Evolutionary conservation across 2,888 invertebrate species (phyloP), one percentile per base, ranked within the genome.

Genomic region (Ormyrus rosae): DNA sequence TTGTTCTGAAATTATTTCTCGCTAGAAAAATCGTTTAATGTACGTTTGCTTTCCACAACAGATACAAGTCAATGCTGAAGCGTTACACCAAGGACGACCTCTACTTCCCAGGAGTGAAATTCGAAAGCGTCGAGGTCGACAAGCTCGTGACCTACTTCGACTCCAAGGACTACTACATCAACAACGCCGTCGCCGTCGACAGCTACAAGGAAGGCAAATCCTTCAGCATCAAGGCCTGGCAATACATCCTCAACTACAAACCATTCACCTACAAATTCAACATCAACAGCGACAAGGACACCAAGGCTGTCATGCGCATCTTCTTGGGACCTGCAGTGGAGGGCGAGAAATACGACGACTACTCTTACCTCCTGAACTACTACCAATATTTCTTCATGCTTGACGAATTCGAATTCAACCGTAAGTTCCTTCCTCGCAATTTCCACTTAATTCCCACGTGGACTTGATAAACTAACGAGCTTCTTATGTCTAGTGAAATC

Each of bases 281-380:
- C 78, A 90, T 95, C 45, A 92, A 92, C 84, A 93, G 94, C 83
- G 93, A 94, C 82, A 92, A 93, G 77, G 92, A 92, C 48, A 93
- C 92, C 82, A 93, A 93, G 86, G 92, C 91, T 63, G 89, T 93
- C 11, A 89, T 95, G 73, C 94, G 94, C 84, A 91, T 95, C 75
- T 96, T 94, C 92, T 86, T 95, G 72, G 95, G 94, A 85, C 96
- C 96, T 11, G 94, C 94, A 88, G 93, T 92, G 87, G 93, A 94
- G 85, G 91, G 92, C 65, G 93, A 92, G 50, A 91, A 91, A 78
- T 91, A 91, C 73, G 88, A 93, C 67, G 90, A 90, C 81, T 86
- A 94, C 61, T 91, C 92, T 82, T 92, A 93, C 71, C 92, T 89
- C 81, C 71, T 77, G 50, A 84, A 86, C 63, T 87, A 87, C 84